Conservation (phyloP, 2,888 invertebrate genomes). For the Trichogramma evanescens region DNA sequence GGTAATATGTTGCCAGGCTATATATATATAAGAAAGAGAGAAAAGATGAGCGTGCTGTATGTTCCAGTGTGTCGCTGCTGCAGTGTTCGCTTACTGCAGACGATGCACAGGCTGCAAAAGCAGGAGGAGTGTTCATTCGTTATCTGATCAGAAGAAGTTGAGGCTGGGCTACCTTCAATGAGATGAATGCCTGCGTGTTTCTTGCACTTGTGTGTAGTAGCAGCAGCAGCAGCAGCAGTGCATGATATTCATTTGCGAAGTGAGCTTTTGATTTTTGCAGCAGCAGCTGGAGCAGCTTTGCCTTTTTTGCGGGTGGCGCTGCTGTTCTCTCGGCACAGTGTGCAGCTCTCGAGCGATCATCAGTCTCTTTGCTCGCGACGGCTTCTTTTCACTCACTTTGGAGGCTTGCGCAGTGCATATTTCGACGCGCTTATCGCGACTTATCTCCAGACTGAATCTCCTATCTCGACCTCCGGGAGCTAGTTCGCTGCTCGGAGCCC, state of each 20-base stretch:
- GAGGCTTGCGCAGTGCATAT: too few relatives aligned
- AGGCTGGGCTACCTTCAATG: conserved; percentile 41
- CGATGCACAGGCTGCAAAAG: not conserved
- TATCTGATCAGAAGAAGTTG: conserved; percentile 46
- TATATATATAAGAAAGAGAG: conserved; percentile 8
- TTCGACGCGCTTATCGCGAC: too few relatives aligned
- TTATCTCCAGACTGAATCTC: too few relatives aligned
- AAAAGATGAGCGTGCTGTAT: conserved; percentile 13
- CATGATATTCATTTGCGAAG: too few relatives aligned
- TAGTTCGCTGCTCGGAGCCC: too few relatives aligned
- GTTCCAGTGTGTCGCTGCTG: not conserved
- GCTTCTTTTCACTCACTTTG: conserved; percentile 1
- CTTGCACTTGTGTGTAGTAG: conserved; percentile 30
- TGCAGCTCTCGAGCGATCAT: conserved; percentile 25
- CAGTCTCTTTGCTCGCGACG: conserved; percentile 26
- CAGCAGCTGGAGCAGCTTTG: not conserved
- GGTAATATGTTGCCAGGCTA: not conserved
- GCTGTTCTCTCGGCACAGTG: conserved; percentile 7
- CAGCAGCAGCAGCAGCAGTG: conserved; percentile 16
- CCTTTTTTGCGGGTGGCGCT: conserved; percentile 37
- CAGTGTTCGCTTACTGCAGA: conserved; percentile 1
- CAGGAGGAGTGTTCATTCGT: conserved; percentile 42
- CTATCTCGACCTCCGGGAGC: too few relatives aligned
- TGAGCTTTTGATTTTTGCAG: not conserved
- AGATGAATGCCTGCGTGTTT: conserved; percentile 40